Evolutionary conservation across 2,113 vertebrate genomes (phyloP), one percentile per base, ranked within the genome.

Genomic region (Zosterops hypoxanthus): DNA sequence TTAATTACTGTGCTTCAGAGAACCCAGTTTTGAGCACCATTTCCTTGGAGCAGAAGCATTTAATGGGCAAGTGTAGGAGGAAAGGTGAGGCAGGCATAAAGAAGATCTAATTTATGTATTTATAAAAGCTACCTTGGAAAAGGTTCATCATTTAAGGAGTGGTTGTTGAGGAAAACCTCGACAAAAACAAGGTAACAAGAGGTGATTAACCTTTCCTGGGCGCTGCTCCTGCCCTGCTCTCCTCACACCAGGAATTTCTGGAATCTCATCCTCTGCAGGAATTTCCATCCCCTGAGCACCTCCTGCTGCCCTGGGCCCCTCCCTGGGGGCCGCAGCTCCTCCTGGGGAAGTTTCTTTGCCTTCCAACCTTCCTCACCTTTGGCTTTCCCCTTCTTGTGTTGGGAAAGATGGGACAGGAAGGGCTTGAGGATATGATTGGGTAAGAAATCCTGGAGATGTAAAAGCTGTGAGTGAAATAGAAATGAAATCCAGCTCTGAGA

Each of bases 361-460:
- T 14, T 1, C 55, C 36, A 5, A 8, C 0, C 16, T 17, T 9
- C 18, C 1, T 13, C 64, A 34, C 7, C 1, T 39, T 14, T 20
- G 50, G 3, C 39, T 65, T 12, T 41, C 25, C 34, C 14, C 25
- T 0, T 11, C 25, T 29, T 14, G 52, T 39, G 10, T 9, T 39
- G 39, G 39, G 39, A 39, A 39, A 39, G 39, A 39, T 39, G 39
- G 39, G 39, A 11, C 39, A 39, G 39, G 39, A 39, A 39, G 39
- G 39, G 39, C 39, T 39, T 39, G 39, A 10, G 39, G 39, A 39
- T 39, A 39, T 39, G 39, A 39, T 39, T 39, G 39, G 39, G 39
- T 39, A 10, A 39, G 39, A 39, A 39, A 39, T 39, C 5, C 10
- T 39, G 10, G 39, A 39, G 39, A 39, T 39, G 39, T 39, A 39